Base-by-base conservation (phyloP, 2,888 invertebrate species). In the Himalopsyche anomala region DNA sequence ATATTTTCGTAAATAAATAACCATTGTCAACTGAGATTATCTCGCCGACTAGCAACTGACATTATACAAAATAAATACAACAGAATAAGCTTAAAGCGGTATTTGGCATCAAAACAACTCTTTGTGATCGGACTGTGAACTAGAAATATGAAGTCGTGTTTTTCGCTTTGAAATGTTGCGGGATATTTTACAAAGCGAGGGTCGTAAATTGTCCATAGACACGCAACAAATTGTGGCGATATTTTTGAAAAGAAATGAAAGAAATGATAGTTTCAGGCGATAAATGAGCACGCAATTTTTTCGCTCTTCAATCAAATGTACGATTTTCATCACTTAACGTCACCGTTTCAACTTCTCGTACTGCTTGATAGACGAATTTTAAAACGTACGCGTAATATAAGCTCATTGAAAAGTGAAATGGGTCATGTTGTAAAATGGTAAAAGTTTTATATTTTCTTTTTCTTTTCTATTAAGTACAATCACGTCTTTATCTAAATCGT, bases 201-300 rank as follows among this genome's bases (percentile, higher is more conserved):
- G 62, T 62, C 62, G 28, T 62, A 62, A 62, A 62, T 62, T 62
- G 19, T 28, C 28, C 9, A 62, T 19, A 19, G 62, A 62, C 62
- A 62, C 62, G 62, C 62, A 62, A 28, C 62, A 62, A 62, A 62
- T 62, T 62, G 62, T 19, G 62, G 62, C 62, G 28, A 62, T 62
- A 62, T 62, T 62, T 62, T 62, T 4, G 62, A 19, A 19, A 62
- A 62, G 62, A 62, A 56, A 56, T 56, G 56, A 2, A 56, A 56
- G 56, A 56, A 62, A 62, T 62, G 62, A 62, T 62, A 62, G 62
- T 62, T 62, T 19, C 19, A 4, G 28, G 5, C 62, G n/a, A 62
- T 62, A 62, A 56, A 15, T 4, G 62, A 19, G 62, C 28, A 62
- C 28, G 28, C 62, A 19, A 62, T 28, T 19, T 62, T 28, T 62